Percentiles rank a stretch among this genome's conserved stretches.
These are phyloP conservation scores for Galeruca laticollis DNA, from an alignment of 2,888 invertebrate species.

Conservation along the genomic window DNA sequence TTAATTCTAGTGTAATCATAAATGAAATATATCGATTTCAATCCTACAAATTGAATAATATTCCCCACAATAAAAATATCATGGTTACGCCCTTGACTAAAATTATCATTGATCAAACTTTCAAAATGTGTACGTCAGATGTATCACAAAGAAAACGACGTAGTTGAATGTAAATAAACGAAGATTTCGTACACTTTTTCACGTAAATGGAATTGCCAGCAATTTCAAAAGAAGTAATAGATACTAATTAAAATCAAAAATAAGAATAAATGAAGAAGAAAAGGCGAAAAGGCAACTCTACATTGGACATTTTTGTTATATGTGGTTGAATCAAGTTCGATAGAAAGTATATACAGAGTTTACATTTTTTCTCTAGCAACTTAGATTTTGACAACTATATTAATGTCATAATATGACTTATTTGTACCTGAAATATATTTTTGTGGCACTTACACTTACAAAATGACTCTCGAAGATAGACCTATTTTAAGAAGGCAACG, in stretches of 20 bases:
- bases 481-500: slow-evolving; percentile 41
- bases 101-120: slow-evolving; percentile 13
- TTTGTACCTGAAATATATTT: slow-evolving; percentile 38
- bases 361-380: not conserved
- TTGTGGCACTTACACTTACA: slow-evolving; percentile 20
- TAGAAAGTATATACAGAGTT: slow-evolving; percentile 12
- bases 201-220: slow-evolving; percentile 5
- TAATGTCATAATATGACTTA: slow-evolving; percentile 45
- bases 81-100: slow-evolving; percentile 26
- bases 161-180: slow-evolving; percentile 3
- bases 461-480: slow-evolving; percentile 48
- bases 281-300: slow-evolving; percentile 15
- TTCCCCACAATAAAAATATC: not conserved
- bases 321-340: not conserved
- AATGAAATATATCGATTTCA: not conserved
- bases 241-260: not conserved
- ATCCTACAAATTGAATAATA: not conserved
- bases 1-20: not conserved
- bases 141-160: slow-evolving; percentile 1
- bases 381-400: slow-evolving; percentile 6
- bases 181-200: slow-evolving; percentile 3
- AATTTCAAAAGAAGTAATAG: not conserved
- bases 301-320: not conserved
- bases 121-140: not conserved
- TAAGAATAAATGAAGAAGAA: slow-evolving; percentile 29